These are phyloP conservation scores for Diogma glabrata DNA, from an alignment of 2,888 invertebrate species.

Conservation along the genomic window DNA sequence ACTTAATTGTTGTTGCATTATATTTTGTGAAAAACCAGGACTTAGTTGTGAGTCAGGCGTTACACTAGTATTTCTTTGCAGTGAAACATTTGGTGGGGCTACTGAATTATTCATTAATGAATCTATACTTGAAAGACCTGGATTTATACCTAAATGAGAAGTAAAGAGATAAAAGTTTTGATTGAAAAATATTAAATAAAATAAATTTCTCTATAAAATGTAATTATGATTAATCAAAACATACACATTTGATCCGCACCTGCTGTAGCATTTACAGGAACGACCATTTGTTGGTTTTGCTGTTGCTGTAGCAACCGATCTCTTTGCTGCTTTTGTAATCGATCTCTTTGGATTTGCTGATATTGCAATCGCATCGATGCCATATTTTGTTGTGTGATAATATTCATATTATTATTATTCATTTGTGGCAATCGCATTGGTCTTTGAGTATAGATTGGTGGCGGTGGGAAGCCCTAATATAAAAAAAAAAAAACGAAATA, in stretches of 20 bases:
- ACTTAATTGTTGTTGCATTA: conserved; percentile 37
- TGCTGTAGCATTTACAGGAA: conserved; percentile 63
- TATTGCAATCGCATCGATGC: conserved; percentile 10
- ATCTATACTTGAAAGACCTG: conserved; percentile 53
- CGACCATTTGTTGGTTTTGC: conserved; percentile 68
- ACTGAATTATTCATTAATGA: conserved; percentile 68
- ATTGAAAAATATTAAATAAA: conserved; percentile 6
- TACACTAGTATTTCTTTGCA: conserved; percentile 54
- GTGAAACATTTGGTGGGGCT: conserved; percentile 81
- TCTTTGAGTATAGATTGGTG: conserved; percentile 31
- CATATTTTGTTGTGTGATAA: conserved; percentile 3
- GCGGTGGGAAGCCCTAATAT: conserved; percentile 31
- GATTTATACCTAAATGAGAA: conserved; percentile 32
- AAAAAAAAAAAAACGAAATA: conserved; percentile 2
- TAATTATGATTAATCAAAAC: conserved; percentile 14
- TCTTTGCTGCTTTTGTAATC: conserved; percentile 45
- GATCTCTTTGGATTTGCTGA: conserved; percentile 27
- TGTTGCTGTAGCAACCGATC: conserved; percentile 66
- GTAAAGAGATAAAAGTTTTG: no score
- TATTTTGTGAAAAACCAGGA: conserved; percentile 43
- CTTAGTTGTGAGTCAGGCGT: conserved; percentile 50
- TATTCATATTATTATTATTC: conserved; percentile 12
- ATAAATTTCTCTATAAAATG: not conserved
- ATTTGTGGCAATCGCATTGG: conserved; percentile 27
- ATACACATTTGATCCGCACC: conserved; percentile 33